phyloP scores from a whole-genome alignment of 2,113 vertebrate species.

The Tiliqua scincoides region DNA sequence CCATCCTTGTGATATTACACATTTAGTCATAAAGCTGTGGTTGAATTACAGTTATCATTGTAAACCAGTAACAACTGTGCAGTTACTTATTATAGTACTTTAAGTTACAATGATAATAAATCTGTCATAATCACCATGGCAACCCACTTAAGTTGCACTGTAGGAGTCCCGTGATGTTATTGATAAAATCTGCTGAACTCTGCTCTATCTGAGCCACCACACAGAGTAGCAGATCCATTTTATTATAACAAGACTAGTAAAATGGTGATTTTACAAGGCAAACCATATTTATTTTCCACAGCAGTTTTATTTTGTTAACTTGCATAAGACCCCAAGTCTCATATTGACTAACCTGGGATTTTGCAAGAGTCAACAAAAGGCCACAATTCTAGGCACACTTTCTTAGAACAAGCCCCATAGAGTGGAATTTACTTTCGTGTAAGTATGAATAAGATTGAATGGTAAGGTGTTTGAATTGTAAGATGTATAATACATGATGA shows the following conservation, averaged over 20 bases:
- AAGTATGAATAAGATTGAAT: neutral
- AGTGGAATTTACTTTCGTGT: neutral
- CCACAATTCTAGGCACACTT: neutral
- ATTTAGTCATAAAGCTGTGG: constrained; percentile 65
- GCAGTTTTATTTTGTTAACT: constrained; percentile 51
- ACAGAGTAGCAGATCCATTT: constrained; percentile 62
- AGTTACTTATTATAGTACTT: constrained; percentile 66
- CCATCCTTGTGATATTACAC: constrained; percentile 58
- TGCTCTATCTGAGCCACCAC: constrained; percentile 60
- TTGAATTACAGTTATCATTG: constrained; percentile 66
- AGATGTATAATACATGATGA: neutral
- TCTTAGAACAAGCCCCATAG: neutral
- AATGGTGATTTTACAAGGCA: constrained; percentile 66
- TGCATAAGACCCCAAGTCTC: fast-evolving
- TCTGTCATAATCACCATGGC: constrained; percentile 73
- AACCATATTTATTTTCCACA: constrained; percentile 58
- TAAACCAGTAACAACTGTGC: constrained; percentile 72
- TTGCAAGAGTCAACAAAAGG: constrained; percentile 1
- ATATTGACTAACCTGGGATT: constrained; percentile 6
- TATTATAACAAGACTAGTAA: constrained; percentile 46
- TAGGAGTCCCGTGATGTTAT: constrained; percentile 61
- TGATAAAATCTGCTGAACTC: constrained; percentile 75
- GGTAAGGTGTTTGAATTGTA: neutral
- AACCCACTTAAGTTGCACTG: constrained; percentile 62
- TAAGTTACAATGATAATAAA: constrained; percentile 72